A percentile compares a stretch with the other conserved stretches of the same genome.
Evolutionary conservation across 1,140 invertebrate genomes (phyloP).

Genomic region (Glossosoma conforme): DNA sequence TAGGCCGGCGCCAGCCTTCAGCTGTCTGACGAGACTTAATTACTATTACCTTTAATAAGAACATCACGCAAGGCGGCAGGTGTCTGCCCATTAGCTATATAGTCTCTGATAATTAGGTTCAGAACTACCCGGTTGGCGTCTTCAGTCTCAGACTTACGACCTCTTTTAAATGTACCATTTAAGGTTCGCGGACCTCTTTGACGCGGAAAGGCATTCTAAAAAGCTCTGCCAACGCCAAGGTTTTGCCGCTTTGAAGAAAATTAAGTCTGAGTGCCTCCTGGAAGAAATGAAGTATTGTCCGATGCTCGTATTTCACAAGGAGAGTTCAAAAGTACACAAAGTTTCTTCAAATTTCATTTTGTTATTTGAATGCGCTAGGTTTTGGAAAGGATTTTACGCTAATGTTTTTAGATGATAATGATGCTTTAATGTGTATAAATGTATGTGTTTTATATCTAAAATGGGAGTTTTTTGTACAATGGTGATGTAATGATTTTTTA

Average conservation of each 20-base stretch:
- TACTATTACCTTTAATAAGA: constrained; percentile 12
- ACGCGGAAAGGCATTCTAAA: constrained; percentile 3
- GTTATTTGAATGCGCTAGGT: too few species aligned
- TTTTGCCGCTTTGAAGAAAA: constrained; percentile 9
- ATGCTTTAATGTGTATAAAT: too few species aligned
- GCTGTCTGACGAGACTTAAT: constrained; percentile 10
- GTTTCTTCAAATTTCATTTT: too few species aligned
- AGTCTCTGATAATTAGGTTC: constrained; percentile 18
- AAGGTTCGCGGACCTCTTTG: constrained; percentile 8
- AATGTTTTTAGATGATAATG: too few species aligned
- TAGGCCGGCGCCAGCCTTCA: too few species aligned
- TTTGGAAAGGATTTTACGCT: too few species aligned
- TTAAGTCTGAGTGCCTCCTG: constrained; percentile 7
- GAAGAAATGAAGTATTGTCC: too few species aligned
- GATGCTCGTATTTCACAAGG: too few species aligned
- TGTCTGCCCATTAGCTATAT: constrained; percentile 4
- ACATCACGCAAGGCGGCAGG: constrained; percentile 8
- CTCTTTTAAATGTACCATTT: constrained; percentile 15
- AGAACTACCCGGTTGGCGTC: constrained; percentile 5
- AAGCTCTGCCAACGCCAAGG: constrained; percentile 4
- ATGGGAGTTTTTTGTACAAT: too few species aligned
- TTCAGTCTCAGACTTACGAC: constrained; percentile 12
- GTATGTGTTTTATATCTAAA: too few species aligned
- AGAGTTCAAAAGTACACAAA: too few species aligned
- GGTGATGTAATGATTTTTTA: too few species aligned